Conservation (phyloP, 2,888 invertebrate species). For the Tryphoninae sp. region DNA sequence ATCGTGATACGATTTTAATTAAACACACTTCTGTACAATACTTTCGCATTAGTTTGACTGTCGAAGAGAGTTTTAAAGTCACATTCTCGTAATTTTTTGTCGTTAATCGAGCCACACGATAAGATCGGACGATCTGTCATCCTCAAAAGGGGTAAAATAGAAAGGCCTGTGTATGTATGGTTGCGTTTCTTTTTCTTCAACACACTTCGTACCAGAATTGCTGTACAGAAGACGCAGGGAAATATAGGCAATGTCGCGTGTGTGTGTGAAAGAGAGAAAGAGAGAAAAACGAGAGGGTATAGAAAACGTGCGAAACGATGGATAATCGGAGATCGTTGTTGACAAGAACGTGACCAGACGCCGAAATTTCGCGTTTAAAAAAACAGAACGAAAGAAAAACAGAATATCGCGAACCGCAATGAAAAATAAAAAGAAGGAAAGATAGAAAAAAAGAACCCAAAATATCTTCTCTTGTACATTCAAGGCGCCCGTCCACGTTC, state of each 20-base stretch:
- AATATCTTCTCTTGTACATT: slow-evolving; percentile 47
- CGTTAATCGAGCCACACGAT: background rate
- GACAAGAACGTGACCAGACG: slow-evolving; percentile 54
- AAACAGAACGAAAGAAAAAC: slow-evolving; percentile 15
- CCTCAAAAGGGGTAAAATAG: slow-evolving; percentile 69
- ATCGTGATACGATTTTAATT: background rate
- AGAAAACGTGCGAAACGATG: slow-evolving; percentile 23
- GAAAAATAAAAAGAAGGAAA: slow-evolving; percentile 11
- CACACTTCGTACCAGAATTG: slow-evolving; percentile 56
- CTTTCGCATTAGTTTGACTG: background rate
- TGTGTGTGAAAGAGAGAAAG: background rate
- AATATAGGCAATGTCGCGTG: slow-evolving; percentile 47
- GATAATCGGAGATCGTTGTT: slow-evolving; percentile 45
- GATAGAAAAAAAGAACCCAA: slow-evolving; percentile 21
- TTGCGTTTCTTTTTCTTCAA: slow-evolving; percentile 20
- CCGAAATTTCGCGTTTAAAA: slow-evolving; percentile 28
- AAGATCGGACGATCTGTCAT: slow-evolving; percentile 67
- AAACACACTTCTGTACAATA: background rate
- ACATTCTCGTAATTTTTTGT: background rate
- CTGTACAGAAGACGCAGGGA: slow-evolving; percentile 49
- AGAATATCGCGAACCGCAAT: slow-evolving; percentile 11
- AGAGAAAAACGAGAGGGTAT: slow-evolving; percentile 13
- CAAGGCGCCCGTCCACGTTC: slow-evolving; percentile 57
- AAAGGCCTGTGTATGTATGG: slow-evolving; percentile 66
- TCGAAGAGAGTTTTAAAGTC: background rate